phyloP scores from a whole-genome alignment of 2,797 vertebrate genomes.

The Sebastes glaucus region DNA sequence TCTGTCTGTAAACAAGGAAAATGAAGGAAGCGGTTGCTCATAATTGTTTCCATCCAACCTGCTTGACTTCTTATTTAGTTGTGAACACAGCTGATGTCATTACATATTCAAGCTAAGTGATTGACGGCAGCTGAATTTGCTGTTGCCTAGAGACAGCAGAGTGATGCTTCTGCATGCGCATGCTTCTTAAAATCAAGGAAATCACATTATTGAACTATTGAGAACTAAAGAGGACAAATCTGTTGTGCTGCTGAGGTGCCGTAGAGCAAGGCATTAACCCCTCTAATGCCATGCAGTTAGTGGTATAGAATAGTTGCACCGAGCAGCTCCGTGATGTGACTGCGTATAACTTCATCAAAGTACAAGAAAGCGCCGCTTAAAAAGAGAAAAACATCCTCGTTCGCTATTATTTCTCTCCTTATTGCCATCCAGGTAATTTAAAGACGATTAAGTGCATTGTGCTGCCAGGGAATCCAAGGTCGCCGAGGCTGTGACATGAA shows the following conservation, averaged over 20 bases:
- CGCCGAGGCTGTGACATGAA: slow-evolving; percentile 26
- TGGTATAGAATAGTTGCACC: background rate
- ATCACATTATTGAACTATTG: background rate
- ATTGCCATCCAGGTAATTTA: slow-evolving; percentile 43
- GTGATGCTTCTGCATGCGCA: background rate
- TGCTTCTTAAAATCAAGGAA: background rate
- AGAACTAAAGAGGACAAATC: background rate
- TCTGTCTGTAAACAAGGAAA: background rate
- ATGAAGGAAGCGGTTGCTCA: background rate
- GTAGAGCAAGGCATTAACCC: background rate
- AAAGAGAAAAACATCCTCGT: background rate
- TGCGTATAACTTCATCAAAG: background rate
- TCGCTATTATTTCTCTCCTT: background rate
- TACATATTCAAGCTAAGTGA: slow-evolving; percentile 3
- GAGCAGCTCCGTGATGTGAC: background rate
- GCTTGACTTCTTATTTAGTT: background rate
- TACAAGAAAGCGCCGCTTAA: background rate
- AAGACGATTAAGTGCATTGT: slow-evolving; percentile 35
- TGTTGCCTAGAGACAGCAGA: slow-evolving; percentile 47
- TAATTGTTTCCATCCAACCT: background rate
- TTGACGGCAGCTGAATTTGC: slow-evolving; percentile 16
- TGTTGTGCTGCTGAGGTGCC: background rate
- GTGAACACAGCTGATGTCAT: slow-evolving; percentile 5
- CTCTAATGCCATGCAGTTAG: background rate
- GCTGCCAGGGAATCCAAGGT: slow-evolving; percentile 48